Percentiles rank a stretch among this genome's conserved stretches.
Evolutionary conservation across 2,888 invertebrate species (phyloP).

Genomic region (Phyto melanocephala): DNA sequence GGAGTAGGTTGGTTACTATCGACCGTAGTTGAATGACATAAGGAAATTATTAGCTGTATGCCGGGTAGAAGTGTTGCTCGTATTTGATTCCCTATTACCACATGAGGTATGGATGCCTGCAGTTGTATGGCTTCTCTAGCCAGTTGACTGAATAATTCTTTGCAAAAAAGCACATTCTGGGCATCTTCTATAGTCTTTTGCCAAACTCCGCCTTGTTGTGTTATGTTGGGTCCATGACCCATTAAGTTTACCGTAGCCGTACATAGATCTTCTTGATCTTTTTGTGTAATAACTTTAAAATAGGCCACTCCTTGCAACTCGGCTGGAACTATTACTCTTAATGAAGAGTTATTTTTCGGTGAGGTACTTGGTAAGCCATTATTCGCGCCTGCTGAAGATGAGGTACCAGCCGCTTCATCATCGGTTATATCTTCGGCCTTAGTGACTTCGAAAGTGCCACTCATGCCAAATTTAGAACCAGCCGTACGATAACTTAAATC

Average conservation of each 20-base stretch:
- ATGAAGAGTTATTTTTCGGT: constrained; percentile 85
- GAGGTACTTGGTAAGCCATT: constrained; percentile 81
- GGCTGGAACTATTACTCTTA: constrained; percentile 94
- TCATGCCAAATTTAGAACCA: constrained; percentile 95
- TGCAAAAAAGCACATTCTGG: constrained; percentile 97
- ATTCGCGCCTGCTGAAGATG: constrained; percentile 75
- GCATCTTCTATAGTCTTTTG: constrained; percentile 97
- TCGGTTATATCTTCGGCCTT: constrained; percentile 86
- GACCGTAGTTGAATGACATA: constrained; percentile 89
- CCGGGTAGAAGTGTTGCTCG: constrained; percentile 96
- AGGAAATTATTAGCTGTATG: constrained; percentile 93
- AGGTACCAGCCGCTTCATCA: constrained; percentile 78
- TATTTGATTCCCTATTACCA: constrained; percentile 98
- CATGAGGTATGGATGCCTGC: constrained; percentile 95
- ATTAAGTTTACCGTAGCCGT: constrained; percentile 89
- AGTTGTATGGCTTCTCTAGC: constrained; percentile 97
- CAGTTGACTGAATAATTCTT: constrained; percentile 95
- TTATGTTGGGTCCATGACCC: constrained; percentile 85
- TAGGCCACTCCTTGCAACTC: constrained; percentile 97
- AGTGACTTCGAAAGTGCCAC: constrained; percentile 96
- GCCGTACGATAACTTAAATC: constrained; percentile 97
- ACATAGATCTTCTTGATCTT: constrained; percentile 94
- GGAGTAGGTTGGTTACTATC: constrained; percentile 79
- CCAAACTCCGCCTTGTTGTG: constrained; percentile 87
- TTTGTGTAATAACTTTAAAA: constrained; percentile 96